Evolutionary conservation across 2,888 invertebrate genomes (phyloP).

Genomic region (Sinohyriopsis cumingii): DNA sequence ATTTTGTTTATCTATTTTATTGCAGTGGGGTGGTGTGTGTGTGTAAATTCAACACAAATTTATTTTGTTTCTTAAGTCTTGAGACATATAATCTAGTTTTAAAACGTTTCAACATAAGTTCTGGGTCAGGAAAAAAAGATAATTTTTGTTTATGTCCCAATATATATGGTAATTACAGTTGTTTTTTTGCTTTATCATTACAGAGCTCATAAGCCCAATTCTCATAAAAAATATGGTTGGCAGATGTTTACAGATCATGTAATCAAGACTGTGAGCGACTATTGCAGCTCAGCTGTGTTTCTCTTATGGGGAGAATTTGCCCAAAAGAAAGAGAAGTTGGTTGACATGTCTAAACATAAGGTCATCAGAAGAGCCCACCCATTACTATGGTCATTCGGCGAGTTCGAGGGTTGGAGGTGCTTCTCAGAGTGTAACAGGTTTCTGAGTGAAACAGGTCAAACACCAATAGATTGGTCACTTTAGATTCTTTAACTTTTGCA

Average conservation of each 20-base stretch:
- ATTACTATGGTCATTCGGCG: slow-evolving; percentile 61
- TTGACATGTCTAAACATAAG: slow-evolving; percentile 55
- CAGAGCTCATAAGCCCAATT: slow-evolving; percentile 65
- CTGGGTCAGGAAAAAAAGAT: too few relatives aligned
- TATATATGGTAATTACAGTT: too few relatives aligned
- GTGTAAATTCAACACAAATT: too few relatives aligned
- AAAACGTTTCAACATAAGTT: too few relatives aligned
- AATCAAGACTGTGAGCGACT: slow-evolving; percentile 53
- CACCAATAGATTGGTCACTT: slow-evolving; percentile 62
- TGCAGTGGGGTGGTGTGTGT: too few relatives aligned
- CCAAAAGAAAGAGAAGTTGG: slow-evolving; percentile 63
- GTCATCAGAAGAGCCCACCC: slow-evolving; percentile 68
- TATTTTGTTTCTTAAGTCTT: too few relatives aligned
- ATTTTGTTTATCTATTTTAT: too few relatives aligned
- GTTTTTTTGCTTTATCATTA: slow-evolving; percentile 13
- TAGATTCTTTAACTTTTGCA: slow-evolving; percentile 11
- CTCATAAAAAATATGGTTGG: slow-evolving; percentile 66
- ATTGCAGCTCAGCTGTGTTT: slow-evolving; percentile 57
- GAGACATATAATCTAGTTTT: too few relatives aligned
- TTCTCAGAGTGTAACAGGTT: slow-evolving; percentile 59
- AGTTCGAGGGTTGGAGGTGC: slow-evolving; percentile 62
- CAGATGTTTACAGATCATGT: slow-evolving; percentile 64
- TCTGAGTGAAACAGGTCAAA: slow-evolving; percentile 44
- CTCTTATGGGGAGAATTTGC: slow-evolving; percentile 68
- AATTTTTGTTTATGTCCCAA: too few relatives aligned